A percentile compares a stretch with the other conserved stretches of the same genome.
These are phyloP conservation scores for Sclerurus mexicanus DNA, from an alignment of 2,113 vertebrate genomes.

Conservation along the genomic window DNA sequence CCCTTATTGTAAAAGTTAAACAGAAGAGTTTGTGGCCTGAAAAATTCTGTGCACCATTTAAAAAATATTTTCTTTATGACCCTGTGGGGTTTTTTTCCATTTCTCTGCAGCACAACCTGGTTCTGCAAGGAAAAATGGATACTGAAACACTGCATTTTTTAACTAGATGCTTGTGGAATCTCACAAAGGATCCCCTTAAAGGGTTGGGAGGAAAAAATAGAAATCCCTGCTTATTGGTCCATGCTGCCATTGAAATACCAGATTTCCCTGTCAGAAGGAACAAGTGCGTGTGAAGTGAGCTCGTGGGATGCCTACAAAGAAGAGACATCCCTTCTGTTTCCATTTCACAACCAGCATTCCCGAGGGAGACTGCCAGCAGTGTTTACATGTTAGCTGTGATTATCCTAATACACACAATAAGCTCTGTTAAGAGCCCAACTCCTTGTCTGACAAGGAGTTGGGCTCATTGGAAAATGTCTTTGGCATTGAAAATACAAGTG, in stretches of 20 bases:
- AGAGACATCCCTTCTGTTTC: neutral
- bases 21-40: neutral
- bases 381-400: neutral
- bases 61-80: neutral
- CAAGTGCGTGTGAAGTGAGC: neutral
- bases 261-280: neutral
- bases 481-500: neutral
- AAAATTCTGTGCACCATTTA: neutral
- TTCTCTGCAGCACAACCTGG: neutral
- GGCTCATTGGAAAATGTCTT: neutral
- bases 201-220: neutral
- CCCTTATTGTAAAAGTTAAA: neutral
- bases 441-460: neutral
- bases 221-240: neutral
- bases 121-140: neutral
- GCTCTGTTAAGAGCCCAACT: neutral
- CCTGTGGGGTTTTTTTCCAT: neutral
- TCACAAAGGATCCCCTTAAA: neutral
- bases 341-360: neutral
- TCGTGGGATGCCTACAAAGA: neutral
- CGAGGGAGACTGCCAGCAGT: neutral
- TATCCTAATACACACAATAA: neutral
- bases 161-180: too few species aligned
- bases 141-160: fast-evolving
- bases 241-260: neutral